Evolutionary conservation across 2,888 invertebrate species (phyloP).

Genomic region (Diplazon laetatorius): DNA sequence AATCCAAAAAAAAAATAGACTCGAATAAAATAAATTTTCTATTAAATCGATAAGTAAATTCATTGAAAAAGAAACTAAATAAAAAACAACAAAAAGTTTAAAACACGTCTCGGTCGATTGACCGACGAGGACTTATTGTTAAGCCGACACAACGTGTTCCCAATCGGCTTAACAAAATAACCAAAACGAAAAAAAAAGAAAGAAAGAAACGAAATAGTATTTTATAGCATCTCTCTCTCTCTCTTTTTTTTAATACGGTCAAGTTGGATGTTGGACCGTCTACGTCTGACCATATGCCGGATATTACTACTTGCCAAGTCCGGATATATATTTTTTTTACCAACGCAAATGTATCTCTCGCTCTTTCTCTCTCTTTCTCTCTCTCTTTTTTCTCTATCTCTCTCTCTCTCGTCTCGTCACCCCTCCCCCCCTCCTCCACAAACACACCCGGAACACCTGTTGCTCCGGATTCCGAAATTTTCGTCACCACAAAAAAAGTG

Average conservation of each 20-base stretch:
- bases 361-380: conserved; percentile 24
- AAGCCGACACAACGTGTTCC: no score
- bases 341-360: conserved; percentile 9
- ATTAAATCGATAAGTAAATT: no score
- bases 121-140: no score
- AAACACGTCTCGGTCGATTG: no score
- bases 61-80: no score
- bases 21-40: no score
- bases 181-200: no score
- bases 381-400: not conserved
- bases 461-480: not conserved
- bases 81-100: no score
- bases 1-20: no score
- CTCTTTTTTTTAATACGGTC: not conserved
- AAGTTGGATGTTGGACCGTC: not conserved
- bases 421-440: not conserved
- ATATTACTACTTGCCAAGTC: conserved; percentile 5
- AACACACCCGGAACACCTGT: conserved; percentile 9
- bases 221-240: not conserved
- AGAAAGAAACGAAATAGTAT: not conserved
- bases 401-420: no score
- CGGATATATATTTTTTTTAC: conserved; percentile 23
- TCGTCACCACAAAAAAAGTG: no score
- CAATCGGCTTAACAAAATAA: no score
- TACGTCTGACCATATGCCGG: conserved; percentile 13